These are phyloP conservation scores for Brachionus sp. DNA, from an alignment of 1,140 invertebrate genomes.

Conservation along the genomic window DNA sequence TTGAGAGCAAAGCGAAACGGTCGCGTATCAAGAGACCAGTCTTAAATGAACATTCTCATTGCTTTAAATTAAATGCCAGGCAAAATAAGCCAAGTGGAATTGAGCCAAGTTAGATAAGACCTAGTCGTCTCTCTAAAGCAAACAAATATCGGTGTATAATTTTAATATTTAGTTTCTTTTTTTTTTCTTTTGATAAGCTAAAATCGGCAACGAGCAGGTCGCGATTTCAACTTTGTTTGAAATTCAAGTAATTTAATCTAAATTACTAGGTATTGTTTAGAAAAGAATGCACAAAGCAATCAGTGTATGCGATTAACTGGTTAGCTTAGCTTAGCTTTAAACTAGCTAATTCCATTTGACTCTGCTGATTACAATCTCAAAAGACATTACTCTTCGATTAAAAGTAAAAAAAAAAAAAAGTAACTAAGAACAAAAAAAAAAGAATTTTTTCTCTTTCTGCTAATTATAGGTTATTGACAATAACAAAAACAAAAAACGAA, in stretches of 20 bases:
- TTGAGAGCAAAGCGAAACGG: neutral
- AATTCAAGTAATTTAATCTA: neutral
- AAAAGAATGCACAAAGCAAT: conserved; percentile 2
- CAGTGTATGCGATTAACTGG: neutral
- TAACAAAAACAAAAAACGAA: too few relatives aligned
- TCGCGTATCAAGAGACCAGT: neutral
- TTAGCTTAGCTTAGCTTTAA: neutral
- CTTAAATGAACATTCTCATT: neutral
- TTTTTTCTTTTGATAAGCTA: neutral
- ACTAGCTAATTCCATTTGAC: neutral
- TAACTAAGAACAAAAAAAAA: neutral
- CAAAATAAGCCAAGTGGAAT: neutral
- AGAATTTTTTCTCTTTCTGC: neutral
- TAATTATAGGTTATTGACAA: neutral
- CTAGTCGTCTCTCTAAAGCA: neutral
- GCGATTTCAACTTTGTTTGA: neutral
- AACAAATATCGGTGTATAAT: neutral
- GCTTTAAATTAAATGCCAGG: neutral
- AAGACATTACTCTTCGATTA: conserved; percentile 8
- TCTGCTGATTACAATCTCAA: neutral
- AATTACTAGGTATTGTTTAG: conserved; percentile 3
- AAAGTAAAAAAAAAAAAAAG: conserved; percentile 1
- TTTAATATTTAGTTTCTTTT: neutral
- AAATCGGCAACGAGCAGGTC: neutral
- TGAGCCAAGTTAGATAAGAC: neutral